These are phyloP conservation scores for Microctenopoma lineatum DNA, from an alignment of 2,797 vertebrate species.

Conservation along the genomic window DNA sequence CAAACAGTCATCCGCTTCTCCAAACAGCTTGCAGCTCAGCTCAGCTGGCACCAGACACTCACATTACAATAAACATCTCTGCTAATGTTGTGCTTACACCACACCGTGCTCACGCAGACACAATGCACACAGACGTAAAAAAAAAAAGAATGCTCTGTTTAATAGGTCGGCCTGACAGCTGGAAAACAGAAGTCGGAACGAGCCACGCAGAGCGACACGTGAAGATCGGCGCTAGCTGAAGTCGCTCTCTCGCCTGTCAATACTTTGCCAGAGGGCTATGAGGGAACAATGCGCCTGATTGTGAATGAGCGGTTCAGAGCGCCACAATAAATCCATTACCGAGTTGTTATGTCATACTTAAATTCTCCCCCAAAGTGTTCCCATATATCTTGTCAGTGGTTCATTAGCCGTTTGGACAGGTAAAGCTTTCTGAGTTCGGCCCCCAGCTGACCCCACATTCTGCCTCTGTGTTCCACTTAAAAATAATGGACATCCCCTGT, in stretches of 20 bases:
- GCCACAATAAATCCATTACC: conserved; percentile 80
- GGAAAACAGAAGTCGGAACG: conserved; percentile 66
- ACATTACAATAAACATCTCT: conserved; percentile 78
- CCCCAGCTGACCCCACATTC: conserved; percentile 78
- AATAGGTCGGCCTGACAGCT: conserved; percentile 77
- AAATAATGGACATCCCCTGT: conserved; percentile 84
- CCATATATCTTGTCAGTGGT: conserved; percentile 79
- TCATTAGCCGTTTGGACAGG: conserved; percentile 81
- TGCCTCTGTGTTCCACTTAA: conserved; percentile 80
- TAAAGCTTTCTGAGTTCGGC: conserved; percentile 77
- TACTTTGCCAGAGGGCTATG: conserved; percentile 38
- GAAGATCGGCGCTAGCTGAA: conserved; percentile 44
- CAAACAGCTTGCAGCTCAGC: conserved; percentile 79
- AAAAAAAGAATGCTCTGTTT: conserved; percentile 65
- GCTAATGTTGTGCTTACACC: conserved; percentile 77
- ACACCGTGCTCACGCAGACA: conserved; percentile 67
- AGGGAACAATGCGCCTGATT: conserved; percentile 56
- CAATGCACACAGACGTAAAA: conserved; percentile 63
- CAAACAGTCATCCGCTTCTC: conserved; percentile 80
- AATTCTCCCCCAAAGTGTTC: conserved; percentile 78
- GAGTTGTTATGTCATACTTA: conserved; percentile 82
- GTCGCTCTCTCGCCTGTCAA: conserved; percentile 18
- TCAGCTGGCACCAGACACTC: conserved; percentile 81
- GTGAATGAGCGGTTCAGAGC: conserved; percentile 69
- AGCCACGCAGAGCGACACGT: conserved; percentile 28